A percentile compares a stretch with the other conserved stretches of the same genome.
phyloP scores from a whole-genome alignment of 2,888 invertebrate genomes.

The Eulithis prunata region DNA sequence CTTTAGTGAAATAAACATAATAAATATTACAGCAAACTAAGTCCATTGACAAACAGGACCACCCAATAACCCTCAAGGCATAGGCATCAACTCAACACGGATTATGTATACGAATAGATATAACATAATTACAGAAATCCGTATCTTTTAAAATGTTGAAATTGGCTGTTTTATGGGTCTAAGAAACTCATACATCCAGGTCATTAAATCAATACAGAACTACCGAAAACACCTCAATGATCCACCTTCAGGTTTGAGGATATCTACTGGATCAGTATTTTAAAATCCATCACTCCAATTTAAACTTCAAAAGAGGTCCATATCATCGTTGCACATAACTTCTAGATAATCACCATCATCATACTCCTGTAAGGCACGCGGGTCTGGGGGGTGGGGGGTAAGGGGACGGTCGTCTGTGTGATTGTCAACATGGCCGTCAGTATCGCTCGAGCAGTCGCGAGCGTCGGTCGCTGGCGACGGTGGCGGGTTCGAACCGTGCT shows the following conservation, averaged over 20 bases:
- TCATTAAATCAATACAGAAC: not conserved
- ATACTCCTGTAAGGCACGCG: slow-evolving; percentile 61
- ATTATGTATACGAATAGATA: too few species aligned
- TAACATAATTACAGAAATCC: too few species aligned
- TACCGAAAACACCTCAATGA: not conserved
- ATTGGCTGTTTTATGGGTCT: not conserved
- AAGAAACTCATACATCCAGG: not conserved
- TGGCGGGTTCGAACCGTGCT: slow-evolving; percentile 89
- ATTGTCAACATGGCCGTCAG: slow-evolving; percentile 81
- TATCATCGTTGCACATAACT: slow-evolving; percentile 87
- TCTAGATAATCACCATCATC: slow-evolving; percentile 90
- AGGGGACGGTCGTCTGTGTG: slow-evolving; percentile 64
- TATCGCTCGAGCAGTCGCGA: slow-evolving; percentile 87
- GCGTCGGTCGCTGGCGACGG: slow-evolving; percentile 92
- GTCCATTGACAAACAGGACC: too few species aligned
- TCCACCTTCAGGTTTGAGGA: not conserved
- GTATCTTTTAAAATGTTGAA: not conserved
- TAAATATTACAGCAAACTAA: too few species aligned
- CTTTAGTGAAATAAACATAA: too few species aligned
- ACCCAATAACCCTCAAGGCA: too few species aligned
- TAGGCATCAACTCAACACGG: not conserved
- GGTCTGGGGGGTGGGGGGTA: slow-evolving; percentile 51
- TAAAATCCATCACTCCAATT: not conserved
- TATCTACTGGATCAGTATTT: not conserved
- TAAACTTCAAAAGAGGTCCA: slow-evolving; percentile 87